A percentile compares a stretch with the other conserved stretches of the same genome.
Conservation (phyloP, 2,888 invertebrate genomes). For the Euphydryas editha region DNA sequence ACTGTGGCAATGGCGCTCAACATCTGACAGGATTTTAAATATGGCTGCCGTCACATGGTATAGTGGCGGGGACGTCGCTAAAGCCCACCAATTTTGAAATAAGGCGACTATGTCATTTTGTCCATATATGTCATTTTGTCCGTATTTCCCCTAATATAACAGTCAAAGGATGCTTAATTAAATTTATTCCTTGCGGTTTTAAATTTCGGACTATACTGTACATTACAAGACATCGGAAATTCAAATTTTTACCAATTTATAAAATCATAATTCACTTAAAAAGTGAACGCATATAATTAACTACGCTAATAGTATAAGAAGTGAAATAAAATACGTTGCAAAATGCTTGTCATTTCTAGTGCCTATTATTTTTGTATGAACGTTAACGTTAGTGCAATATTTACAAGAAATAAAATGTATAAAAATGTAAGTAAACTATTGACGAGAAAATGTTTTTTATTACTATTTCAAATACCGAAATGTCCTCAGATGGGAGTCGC, state of each 20-base stretch:
- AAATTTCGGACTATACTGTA: background rate
- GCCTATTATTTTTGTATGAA: conserved; percentile 40
- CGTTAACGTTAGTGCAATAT: conserved; percentile 41
- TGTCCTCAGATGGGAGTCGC: no score
- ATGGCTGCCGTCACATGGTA: no score
- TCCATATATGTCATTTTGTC: no score
- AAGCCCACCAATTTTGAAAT: no score
- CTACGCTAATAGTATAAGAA: conserved; percentile 10
- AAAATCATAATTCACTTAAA: conserved; percentile 13
- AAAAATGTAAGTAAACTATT: conserved; percentile 21
- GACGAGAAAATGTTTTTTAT: conserved; percentile 5
- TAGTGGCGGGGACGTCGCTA: no score
- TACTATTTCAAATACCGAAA: background rate
- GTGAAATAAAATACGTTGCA: background rate
- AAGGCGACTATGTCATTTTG: no score
- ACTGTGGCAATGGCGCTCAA: no score
- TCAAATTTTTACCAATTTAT: background rate
- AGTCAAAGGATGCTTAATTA: no score
- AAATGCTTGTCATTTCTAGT: conserved; percentile 40
- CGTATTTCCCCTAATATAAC: no score
- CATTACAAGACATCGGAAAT: background rate
- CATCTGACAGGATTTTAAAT: no score
- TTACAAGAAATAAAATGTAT: conserved; percentile 28
- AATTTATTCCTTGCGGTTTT: no score
- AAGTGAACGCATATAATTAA: conserved; percentile 11